Base-by-base conservation (phyloP, 2,888 invertebrate genomes). In the Gisinianus flammeolus region DNA sequence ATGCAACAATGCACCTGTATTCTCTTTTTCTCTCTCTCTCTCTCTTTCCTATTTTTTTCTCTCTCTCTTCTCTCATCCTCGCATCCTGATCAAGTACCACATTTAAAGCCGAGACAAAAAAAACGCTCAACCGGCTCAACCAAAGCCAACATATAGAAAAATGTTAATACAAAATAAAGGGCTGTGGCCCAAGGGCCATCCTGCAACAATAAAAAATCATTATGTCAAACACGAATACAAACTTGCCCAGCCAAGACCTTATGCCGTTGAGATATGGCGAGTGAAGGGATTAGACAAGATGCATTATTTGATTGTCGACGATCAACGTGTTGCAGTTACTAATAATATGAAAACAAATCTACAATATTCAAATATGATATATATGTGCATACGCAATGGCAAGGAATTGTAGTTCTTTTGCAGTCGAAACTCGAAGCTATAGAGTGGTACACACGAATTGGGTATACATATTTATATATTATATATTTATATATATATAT, bases 121-220 rank as follows among this genome's bases (percentile, higher is more conserved):
- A n/a, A n/a, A 16, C 8, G 52, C 8, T 22, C 56, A 56, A 56
- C n/a, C 8, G 52, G 16, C 52, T 44, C 10, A 44, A 44, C 52
- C 31, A n/a, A n/a, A n/a, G 69, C 33, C 44, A 22, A 69, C 24
- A 26, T 30, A 10, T 19, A 64, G 33, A 66, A 62, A 74, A 64
- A 74, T 70, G 70, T 56, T 56, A 70, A 52, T 24, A 64, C 64
- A 10, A 52, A 5, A 75, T 52, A 16, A 31, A 68, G 67, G 56
- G 56, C 54, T 19, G 35, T 31, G 33, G 31, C 67, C 67, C 22
- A 54, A 54, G 68, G 67, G 67, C 52, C 44, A 19, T 33, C n/a
- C 33, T 10, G 12, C 56, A 19, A 26, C 52, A 62, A 54, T 44
- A 69, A 78, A 68, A n/a, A 68, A 62, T 64, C 24, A 54, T 78